These are phyloP conservation scores for Euclidia mi DNA, from an alignment of 2,888 invertebrate genomes.

Conservation along the genomic window DNA sequence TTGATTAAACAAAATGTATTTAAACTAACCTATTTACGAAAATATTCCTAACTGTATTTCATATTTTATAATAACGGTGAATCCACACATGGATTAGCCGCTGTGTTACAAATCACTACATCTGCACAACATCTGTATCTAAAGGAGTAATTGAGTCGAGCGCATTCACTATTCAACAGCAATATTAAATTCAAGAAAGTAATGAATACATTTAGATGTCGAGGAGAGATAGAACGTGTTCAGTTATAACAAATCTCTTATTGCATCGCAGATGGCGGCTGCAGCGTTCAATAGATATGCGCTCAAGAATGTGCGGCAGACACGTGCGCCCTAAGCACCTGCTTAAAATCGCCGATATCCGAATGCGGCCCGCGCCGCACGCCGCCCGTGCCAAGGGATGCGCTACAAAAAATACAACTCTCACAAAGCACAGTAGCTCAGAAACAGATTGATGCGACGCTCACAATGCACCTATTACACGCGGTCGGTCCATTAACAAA, in stretches of 20 bases:
- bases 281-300: constrained; percentile 18
- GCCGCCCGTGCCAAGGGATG: constrained; percentile 57
- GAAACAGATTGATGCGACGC: constrained; percentile 61
- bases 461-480: constrained; percentile 72
- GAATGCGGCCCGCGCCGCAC: constrained; percentile 28
- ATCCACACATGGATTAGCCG: not conserved
- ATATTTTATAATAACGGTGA: not conserved
- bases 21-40: constrained; percentile 1
- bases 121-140: constrained; percentile 21
- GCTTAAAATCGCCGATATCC: constrained; percentile 58
- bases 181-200: constrained; percentile 1
- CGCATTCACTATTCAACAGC: not conserved
- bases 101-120: constrained; percentile 11
- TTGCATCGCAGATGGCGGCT: constrained; percentile 36
- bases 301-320: constrained; percentile 28
- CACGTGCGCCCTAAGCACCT: constrained; percentile 64
- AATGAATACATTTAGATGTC: constrained; percentile 21
- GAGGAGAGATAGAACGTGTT: constrained; percentile 46
- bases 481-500: constrained; percentile 81
- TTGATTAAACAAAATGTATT: constrained; percentile 24
- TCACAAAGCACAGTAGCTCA: constrained; percentile 54
- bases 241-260: constrained; percentile 50
- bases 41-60: constrained; percentile 6
- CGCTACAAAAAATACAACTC: constrained; percentile 59
- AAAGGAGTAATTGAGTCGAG: constrained; percentile 7